These are phyloP conservation scores for Formica exsecta DNA, from an alignment of 1,140 invertebrate genomes.

Conservation along the genomic window DNA sequence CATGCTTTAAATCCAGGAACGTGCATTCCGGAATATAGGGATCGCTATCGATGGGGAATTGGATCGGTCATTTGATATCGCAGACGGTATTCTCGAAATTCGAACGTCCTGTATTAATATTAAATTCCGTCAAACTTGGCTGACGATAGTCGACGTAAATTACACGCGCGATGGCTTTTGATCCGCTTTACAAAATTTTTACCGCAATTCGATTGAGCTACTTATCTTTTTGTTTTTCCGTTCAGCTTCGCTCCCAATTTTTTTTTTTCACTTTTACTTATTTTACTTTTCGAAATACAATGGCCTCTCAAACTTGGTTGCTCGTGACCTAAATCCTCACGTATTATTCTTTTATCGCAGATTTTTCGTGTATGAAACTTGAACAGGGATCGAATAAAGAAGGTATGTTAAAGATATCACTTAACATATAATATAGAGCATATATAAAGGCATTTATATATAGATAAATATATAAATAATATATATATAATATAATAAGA, in stretches of 20 bases:
- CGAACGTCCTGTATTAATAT: conserved; percentile 72
- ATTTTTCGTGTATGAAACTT: background rate
- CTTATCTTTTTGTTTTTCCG: background rate
- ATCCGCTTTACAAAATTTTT: background rate
- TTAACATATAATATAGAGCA: background rate
- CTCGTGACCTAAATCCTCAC: background rate
- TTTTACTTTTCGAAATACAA: background rate
- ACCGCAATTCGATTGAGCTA: background rate
- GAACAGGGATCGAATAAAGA: background rate
- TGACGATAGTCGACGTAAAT: conserved; percentile 33
- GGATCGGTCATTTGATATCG: conserved; percentile 72
- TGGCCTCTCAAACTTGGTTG: too few relatives aligned
- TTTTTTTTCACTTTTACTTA: background rate
- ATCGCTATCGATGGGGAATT: conserved; percentile 58
- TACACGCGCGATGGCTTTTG: conserved; percentile 24
- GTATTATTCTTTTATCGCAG: background rate
- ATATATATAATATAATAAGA: background rate
- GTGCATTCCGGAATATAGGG: conserved; percentile 12
- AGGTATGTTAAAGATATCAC: background rate
- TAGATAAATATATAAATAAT: too few relatives aligned
- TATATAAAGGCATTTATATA: background rate
- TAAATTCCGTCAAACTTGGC: conserved; percentile 68
- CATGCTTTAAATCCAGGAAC: conserved; percentile 8
- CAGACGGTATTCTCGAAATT: conserved; percentile 74
- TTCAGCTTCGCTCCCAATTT: background rate